A percentile compares a stretch with the other conserved stretches of the same genome.
phyloP scores from a whole-genome alignment of 2,888 invertebrate genomes.

The Myathropa florea region DNA sequence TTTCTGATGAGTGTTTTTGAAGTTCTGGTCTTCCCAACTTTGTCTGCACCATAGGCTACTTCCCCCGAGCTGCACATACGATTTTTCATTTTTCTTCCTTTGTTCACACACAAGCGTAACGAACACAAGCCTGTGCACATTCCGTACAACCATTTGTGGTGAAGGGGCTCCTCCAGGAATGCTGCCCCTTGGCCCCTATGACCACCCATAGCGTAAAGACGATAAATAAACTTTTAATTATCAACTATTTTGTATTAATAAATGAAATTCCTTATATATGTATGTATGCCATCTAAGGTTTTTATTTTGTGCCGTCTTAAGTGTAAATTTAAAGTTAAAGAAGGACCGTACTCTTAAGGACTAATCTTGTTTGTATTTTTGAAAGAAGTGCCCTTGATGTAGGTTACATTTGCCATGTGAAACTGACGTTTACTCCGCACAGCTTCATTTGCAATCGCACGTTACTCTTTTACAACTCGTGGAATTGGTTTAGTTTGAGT shows the following conservation, averaged over 20 bases:
- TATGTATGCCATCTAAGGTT: background rate
- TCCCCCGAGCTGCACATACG: background rate
- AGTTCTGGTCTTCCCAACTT: background rate
- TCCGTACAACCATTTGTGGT: background rate
- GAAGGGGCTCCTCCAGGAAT: too few relatives aligned
- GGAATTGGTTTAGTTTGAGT: too few relatives aligned
- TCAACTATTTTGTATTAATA: constrained; percentile 43
- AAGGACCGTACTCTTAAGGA: too few relatives aligned
- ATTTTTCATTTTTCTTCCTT: background rate
- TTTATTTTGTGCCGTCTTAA: constrained; percentile 49
- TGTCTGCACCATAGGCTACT: background rate
- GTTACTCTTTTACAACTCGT: too few relatives aligned
- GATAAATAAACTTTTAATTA: background rate
- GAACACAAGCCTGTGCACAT: constrained; percentile 13
- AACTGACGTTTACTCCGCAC: too few relatives aligned
- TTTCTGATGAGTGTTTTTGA: constrained; percentile 7
- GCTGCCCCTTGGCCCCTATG: too few relatives aligned
- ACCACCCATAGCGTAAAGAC: too few relatives aligned
- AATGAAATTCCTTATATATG: constrained; percentile 2
- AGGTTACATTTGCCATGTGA: too few relatives aligned
- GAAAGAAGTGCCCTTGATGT: too few relatives aligned
- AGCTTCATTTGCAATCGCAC: too few relatives aligned
- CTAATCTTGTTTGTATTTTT: too few relatives aligned
- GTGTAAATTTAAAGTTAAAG: background rate
- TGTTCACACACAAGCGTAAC: constrained; percentile 31